These are phyloP conservation scores for Temnopleurus reevesii DNA, from an alignment of 53 echinoderm and acorn worm genomes.

Conservation along the genomic window DNA sequence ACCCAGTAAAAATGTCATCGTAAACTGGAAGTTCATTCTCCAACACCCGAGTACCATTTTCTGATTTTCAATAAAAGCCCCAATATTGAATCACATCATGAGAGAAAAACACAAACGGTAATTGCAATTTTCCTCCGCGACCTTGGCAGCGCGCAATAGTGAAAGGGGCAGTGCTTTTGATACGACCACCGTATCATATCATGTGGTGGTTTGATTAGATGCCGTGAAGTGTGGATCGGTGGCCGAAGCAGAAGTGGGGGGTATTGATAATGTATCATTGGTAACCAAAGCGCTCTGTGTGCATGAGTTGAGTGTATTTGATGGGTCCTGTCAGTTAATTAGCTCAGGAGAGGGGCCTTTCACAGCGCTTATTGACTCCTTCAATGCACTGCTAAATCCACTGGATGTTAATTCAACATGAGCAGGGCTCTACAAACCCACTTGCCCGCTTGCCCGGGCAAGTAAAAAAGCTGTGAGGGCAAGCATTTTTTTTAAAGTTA, in stretches of 20 bases:
- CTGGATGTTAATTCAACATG: too few species aligned
- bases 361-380: background rate
- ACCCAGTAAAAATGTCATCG: too few species aligned
- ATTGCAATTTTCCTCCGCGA: background rate
- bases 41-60: too few species aligned
- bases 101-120: background rate
- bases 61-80: background rate
- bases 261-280: slow-evolving; percentile 44
- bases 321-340: slow-evolving; percentile 53
- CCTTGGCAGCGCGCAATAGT: background rate
- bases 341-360: slow-evolving; percentile 32
- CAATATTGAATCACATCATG: background rate
- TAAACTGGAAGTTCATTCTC: too few species aligned
- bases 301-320: slow-evolving; percentile 42
- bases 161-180: background rate
- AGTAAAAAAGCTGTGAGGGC: too few species aligned
- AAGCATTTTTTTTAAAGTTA: too few species aligned
- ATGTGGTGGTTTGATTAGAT: background rate
- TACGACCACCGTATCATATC: background rate
- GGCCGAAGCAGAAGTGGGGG: background rate
- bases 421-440: too few species aligned
- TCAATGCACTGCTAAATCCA: background rate
- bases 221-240: background rate
- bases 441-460: too few species aligned
- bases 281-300: slow-evolving; percentile 5